A percentile compares a stretch with the other conserved stretches of the same genome.
Evolutionary conservation across 92 coral and sea anemone genomes (phyloP).

Genomic region (Pocillopora meandrina): DNA sequence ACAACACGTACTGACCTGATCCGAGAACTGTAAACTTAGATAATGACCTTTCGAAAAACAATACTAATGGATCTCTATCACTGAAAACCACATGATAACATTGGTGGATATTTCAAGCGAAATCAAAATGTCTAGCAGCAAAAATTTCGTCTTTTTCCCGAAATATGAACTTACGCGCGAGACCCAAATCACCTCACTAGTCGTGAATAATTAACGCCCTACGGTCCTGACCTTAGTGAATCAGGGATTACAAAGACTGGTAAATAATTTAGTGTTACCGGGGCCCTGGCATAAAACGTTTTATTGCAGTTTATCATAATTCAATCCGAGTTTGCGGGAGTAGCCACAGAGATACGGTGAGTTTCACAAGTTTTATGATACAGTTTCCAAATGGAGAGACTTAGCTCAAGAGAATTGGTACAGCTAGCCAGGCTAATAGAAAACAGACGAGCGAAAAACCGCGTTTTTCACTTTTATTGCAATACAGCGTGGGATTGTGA

Average conservation of each 20-base stretch:
- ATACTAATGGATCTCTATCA: background rate
- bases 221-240: constrained; percentile 68
- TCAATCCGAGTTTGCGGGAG: constrained; percentile 56
- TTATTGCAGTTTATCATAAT: constrained; percentile 72
- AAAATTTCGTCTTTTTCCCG: background rate
- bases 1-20: constrained; percentile 21
- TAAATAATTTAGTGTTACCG: constrained; percentile 66
- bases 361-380: background rate
- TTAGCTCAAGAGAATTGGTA: background rate
- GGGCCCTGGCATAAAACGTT: constrained; percentile 83
- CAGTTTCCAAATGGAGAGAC: constrained; percentile 1
- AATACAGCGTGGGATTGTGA: background rate
- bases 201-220: constrained; percentile 63
- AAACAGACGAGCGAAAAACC: background rate
- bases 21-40: background rate
- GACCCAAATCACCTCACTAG: constrained; percentile 55
- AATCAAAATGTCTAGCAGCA: background rate
- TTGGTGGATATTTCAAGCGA: background rate
- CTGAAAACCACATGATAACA: background rate
- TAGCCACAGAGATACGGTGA: constrained; percentile 41
- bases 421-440: background rate
- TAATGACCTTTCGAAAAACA: background rate
- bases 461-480: background rate
- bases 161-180: constrained; percentile 27
- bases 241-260: constrained; percentile 63